Evolutionary conservation across 2,113 vertebrate species (phyloP), one percentile per base, ranked within the genome.

Genomic region (Clupea harengus): DNA sequence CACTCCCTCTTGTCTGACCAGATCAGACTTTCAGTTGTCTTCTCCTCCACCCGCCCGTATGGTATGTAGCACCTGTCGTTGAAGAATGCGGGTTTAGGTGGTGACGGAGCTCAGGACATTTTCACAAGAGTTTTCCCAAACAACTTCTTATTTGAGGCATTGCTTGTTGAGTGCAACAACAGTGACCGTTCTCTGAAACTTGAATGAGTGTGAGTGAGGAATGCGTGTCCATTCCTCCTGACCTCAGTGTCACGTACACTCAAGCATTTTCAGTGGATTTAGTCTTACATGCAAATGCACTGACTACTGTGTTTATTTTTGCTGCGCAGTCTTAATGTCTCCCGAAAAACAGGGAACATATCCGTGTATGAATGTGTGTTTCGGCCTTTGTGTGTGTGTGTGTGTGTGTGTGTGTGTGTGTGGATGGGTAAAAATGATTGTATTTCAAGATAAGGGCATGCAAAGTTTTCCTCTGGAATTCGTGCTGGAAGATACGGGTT

Each of bases 401-500:
- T 39, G 60, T 60, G 49, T 46, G 39, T 81, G 52, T 67, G 52
- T 32, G 82, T 52, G 80, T 39, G 39, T 39, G 39, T 39, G 39
- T 39, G 39, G 39, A 39, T 39, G 85, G 49, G 54, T 47, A 64
- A 85, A 32, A 57, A 22, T 72, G 82, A 84, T 84, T 67, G 50
- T 47, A 57, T 39, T 86, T 86, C 39, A 46, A 84, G 86, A 86
- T 86, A 86, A 78, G 72, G 28, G 50, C 75, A 83, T 86, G 86
- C 57, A 54, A 86, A 84, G 67, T 57, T 81, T 45, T 83, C 82
- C 11, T 49, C 83, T 75, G 64, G 54, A 82, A 82, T 64, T n/a
- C 20, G 54, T 67, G 13, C 46, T 83, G 82, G 49, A 54, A 75
- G 67, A 46, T 75, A 81, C 39, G 39, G 52, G 39, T 22, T 32